Percentiles rank a stretch among this genome's conserved stretches.
These are phyloP conservation scores for Enteromius trimaculatus DNA, from an alignment of 2,797 vertebrate species.

Conservation along the genomic window DNA sequence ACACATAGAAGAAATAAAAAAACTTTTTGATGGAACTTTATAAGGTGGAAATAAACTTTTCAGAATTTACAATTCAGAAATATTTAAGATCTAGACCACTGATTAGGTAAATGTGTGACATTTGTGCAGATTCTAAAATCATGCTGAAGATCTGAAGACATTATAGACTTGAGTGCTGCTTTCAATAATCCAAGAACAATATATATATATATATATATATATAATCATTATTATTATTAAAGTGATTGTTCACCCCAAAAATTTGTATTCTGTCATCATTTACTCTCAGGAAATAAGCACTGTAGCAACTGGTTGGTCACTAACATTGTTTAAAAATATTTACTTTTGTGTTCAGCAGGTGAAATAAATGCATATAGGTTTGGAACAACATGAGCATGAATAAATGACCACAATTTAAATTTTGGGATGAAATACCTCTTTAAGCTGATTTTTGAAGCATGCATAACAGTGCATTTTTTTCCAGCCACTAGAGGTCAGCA, in stretches of 20 bases:
- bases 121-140: background rate
- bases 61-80: background rate
- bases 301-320: background rate
- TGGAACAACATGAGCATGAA: background rate
- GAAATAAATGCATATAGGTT: background rate
- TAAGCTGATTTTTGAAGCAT: background rate
- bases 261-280: background rate
- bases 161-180: background rate
- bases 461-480: background rate
- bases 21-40: background rate
- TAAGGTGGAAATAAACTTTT: background rate
- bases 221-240: background rate
- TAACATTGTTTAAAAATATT: background rate
- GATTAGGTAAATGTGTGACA: background rate
- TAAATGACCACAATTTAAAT: background rate
- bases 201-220: background rate
- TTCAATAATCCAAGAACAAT: background rate
- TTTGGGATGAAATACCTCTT: background rate
- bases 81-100: background rate
- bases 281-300: background rate
- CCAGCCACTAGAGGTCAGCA: conserved; percentile 12
- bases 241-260: background rate
- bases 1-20: background rate
- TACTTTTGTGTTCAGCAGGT: background rate
- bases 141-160: background rate